Base-by-base conservation (phyloP, 2,888 invertebrate genomes). In the Willowsia nigromaculata region DNA sequence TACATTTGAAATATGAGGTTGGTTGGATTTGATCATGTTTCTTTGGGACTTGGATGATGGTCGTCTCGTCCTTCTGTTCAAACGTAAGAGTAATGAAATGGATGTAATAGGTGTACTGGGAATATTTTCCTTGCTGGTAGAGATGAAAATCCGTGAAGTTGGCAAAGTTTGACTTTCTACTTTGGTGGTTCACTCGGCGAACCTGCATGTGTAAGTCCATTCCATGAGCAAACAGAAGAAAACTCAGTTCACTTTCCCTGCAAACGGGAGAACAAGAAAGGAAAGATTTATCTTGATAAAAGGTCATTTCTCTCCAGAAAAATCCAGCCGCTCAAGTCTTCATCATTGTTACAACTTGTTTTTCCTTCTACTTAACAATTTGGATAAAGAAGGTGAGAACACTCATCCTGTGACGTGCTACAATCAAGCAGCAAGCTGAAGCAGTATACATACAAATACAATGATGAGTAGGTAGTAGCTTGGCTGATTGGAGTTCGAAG, bases 281-380 rank as follows among this genome's bases (percentile, higher is more conserved):
- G 59, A 59, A 62, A 33, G 40, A 43, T 78, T 22, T n/a, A 50
- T 68, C 56, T 30, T 40, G 84, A 84, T 84, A 84, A 84, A 84
- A 84, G 84, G 84, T 84, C 84, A 74, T 71, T 84, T 84, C 84
- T 84, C 84, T 71, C 83, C 22, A 47, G 9, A 3, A 65, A 30
- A 11, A n/a, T n/a, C n/a, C 25, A 37, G 37, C 5, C 4, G 37
- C 37, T 6, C 5, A 9, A 4, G 4, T 9, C 37, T 6, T 9
- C 37, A 37, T 37, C 37, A 37, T 37, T 9, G 9, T 37, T 62
- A 27, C 13, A 30, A 30, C 13, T 62, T 62, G 4, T 62, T 62
- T n/a, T n/a, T n/a, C n/a, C n/a, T n/a, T n/a, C n/a, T n/a, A n/a
- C 50, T 50, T 50, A 15, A 15, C 15, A n/a, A 11, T 50, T 50